phyloP scores from a whole-genome alignment of 2,888 invertebrate species.

The Abscondita cerata region DNA sequence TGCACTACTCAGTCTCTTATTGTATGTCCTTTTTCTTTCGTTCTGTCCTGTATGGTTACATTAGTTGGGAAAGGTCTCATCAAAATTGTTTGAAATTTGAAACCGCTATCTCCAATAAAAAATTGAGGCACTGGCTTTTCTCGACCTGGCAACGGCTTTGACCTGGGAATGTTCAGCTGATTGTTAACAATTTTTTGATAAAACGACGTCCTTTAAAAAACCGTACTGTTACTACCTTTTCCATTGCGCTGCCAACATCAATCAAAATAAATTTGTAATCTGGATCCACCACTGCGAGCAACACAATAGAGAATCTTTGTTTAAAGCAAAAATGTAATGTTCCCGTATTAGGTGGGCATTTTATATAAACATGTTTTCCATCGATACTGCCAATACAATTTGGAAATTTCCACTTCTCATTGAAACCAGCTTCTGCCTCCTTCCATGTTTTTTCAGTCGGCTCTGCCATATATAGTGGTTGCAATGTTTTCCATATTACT shows the following conservation, averaged over 20 bases:
- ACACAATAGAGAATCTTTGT: neutral
- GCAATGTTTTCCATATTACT: neutral
- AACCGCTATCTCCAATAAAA: neutral
- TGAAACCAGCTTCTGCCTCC: neutral
- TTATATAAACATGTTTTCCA: neutral
- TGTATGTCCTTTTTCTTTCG: neutral
- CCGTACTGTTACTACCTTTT: neutral
- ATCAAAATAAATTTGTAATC: conserved; percentile 37
- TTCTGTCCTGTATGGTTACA: neutral
- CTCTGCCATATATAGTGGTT: neutral
- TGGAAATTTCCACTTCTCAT: neutral
- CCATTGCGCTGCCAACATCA: too few relatives aligned
- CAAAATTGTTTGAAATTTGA: neutral
- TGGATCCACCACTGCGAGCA: neutral
- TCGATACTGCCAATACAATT: conserved; percentile 6
- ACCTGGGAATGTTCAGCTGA: neutral
- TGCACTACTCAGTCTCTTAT: neutral
- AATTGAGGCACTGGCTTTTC: neutral
- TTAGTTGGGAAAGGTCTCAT: neutral
- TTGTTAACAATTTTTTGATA: neutral
- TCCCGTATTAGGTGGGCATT: conserved; percentile 1
- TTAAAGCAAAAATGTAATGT: neutral
- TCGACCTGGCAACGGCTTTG: neutral
- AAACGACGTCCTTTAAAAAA: neutral
- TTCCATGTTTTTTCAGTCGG: too few relatives aligned